Evolutionary conservation across 2,113 vertebrate species (phyloP), one percentile per base, ranked within the genome.

Genomic region (Petromus typicus): DNA sequence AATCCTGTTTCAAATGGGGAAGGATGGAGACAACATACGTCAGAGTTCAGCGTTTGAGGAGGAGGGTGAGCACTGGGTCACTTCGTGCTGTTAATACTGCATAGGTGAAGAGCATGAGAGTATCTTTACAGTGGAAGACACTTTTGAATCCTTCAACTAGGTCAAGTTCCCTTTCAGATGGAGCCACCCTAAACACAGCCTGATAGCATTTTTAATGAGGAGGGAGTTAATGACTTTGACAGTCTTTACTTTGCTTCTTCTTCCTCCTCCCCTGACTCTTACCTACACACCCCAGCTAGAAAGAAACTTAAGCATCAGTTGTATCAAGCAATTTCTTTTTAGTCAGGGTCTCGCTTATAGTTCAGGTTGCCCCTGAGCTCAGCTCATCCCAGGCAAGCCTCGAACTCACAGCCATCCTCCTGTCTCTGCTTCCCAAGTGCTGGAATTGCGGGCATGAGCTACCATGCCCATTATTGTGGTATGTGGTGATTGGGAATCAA

Each of bases 1-100:
- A n/a, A 20, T 12, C 0, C 11, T 59, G 1, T 34, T 7, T 64
- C 13, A 2, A 2, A 1, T 2, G 7, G 40, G 23, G 66, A 78
- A 82, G 34, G 48, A 59, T 40, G 32, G 56, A 82, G 43, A 48
- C 79, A 63, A 67, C 57, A 73, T 12, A 10, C 18, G 11, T 61
- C 25, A 27, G 40, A 84, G 30, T 30, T 11, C 51, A 84, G 32
- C 37, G n/a, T 30, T 34, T 14, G 8, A 96, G 27, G 64, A 67
- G 69, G 6, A 48, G 2, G 6, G 3, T 1, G 59, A 22, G 18
- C 43, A 56, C 22, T 76, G 7, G 57, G 1, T 13, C n/a, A 12
- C 43, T 51, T 16, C 22, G 20, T 64, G 34, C 32, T 45, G 30
- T n/a, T 5, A 51, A 30, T 64, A 14, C 37, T 81, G n/a, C 48